phyloP scores from a whole-genome alignment of 2,888 invertebrate species.

The Microplitis deprimator region DNA sequence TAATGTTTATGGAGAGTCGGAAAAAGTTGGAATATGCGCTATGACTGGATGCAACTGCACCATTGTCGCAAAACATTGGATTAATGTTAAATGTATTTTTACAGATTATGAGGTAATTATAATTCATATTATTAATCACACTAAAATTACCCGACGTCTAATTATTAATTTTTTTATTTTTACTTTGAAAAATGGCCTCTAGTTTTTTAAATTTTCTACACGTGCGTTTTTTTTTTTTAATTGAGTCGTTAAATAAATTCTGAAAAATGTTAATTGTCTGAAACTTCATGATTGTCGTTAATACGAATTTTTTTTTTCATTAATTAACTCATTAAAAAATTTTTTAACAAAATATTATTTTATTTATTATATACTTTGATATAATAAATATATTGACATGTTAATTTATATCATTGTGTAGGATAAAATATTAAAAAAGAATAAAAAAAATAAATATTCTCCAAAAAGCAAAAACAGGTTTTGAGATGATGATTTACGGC shows the following conservation, averaged over 20 bases:
- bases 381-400: not conserved
- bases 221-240: too few species aligned
- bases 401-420: not conserved
- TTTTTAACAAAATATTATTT: not conserved
- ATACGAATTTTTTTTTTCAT: not conserved
- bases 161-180: not conserved
- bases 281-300: too few species aligned
- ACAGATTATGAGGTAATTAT: conserved; percentile 75
- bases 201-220: too few species aligned
- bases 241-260: too few species aligned
- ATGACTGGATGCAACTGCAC: conserved; percentile 77
- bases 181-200: too few species aligned
- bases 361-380: not conserved
- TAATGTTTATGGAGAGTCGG: conserved; percentile 49
- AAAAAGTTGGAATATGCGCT: conserved; percentile 73
- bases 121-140: not conserved
- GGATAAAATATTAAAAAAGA: not conserved
- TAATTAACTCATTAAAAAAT: not conserved
- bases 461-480: not conserved
- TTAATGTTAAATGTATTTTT: conserved; percentile 78
- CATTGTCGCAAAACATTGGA: conserved; percentile 76
- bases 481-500: not conserved
- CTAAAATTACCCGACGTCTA: not conserved
- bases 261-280: too few species aligned
- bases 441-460: not conserved